These are phyloP conservation scores for Drosophila testacea DNA, from an alignment of 2,888 invertebrate genomes.

Conservation along the genomic window DNA sequence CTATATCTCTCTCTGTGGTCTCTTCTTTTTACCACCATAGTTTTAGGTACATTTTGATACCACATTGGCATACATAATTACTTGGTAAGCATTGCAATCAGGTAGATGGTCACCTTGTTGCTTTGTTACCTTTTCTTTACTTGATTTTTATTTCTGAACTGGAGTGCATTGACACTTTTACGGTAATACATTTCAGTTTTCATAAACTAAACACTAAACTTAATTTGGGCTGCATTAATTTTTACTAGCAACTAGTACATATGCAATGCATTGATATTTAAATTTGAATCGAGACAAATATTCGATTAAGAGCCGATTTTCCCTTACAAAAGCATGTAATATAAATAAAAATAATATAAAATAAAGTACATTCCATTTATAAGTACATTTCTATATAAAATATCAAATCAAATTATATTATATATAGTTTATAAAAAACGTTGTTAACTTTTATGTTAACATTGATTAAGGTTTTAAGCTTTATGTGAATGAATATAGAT, in stretches of 20 bases:
- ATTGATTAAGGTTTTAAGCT: no score
- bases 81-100: conserved; percentile 60
- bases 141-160: conserved; percentile 8
- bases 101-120: conserved; percentile 25
- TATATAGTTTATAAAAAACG: no score
- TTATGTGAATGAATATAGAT: no score
- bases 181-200: conserved; percentile 11
- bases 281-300: no score
- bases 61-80: conserved; percentile 73
- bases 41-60: conserved; percentile 69
- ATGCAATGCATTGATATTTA: not conserved
- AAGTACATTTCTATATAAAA: no score
- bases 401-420: no score
- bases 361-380: no score
- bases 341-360: no score
- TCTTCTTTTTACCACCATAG: conserved; percentile 41
- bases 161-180: conserved; percentile 56
- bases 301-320: no score
- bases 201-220: conserved; percentile 21
- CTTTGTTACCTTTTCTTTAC: conserved; percentile 25
- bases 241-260: not conserved
- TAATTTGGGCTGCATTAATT: conserved; percentile 29
- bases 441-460: no score
- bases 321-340: no score
- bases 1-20: conserved; percentile 6